Percentiles rank a stretch among this genome's conserved stretches.
Conservation (phyloP, 2,888 invertebrate species). For the Incurvaria masculella region DNA sequence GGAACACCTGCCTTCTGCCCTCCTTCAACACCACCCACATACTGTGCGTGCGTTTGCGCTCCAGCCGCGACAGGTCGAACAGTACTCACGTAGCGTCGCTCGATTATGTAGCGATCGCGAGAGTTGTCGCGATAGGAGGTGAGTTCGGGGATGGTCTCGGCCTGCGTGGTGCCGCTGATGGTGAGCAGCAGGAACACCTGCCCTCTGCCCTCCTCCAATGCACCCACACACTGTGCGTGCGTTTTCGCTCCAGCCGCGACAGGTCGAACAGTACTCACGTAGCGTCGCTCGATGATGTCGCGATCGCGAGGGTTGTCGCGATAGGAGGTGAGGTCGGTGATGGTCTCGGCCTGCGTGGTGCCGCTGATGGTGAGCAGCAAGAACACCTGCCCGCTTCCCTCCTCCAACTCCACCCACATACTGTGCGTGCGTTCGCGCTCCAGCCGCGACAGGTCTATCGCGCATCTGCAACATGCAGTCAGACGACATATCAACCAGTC, state of each 20-base stretch:
- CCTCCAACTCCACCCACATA: slow-evolving; percentile 86
- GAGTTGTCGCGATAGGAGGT: slow-evolving; percentile 81
- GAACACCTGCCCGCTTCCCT: slow-evolving; percentile 84
- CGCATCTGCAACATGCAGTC: slow-evolving; percentile 62
- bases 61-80: slow-evolving; percentile 79
- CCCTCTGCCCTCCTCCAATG: slow-evolving; percentile 89
- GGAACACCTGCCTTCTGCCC: slow-evolving; percentile 80
- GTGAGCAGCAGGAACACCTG: slow-evolving; percentile 87
- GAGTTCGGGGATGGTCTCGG: slow-evolving; percentile 90
- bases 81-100: slow-evolving; percentile 71
- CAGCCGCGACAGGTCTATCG: slow-evolving; percentile 78
- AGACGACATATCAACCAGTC: too few species aligned
- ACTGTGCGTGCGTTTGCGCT: slow-evolving; percentile 88
- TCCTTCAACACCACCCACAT: slow-evolving; percentile 90
- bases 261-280: slow-evolving; percentile 87
- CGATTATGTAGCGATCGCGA: slow-evolving; percentile 61
- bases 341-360: slow-evolving; percentile 88
- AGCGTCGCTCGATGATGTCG: slow-evolving; percentile 60
- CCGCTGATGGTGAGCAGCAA: slow-evolving; percentile 93
- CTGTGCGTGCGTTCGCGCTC: slow-evolving; percentile 91
- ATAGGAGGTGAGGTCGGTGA: slow-evolving; percentile 85
- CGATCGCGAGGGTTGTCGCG: slow-evolving; percentile 75
- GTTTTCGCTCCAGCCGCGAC: slow-evolving; percentile 79
- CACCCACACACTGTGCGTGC: slow-evolving; percentile 87
- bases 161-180: slow-evolving; percentile 91